Conservation (phyloP, 2,113 vertebrate species). For the Aplodontia rufa region DNA sequence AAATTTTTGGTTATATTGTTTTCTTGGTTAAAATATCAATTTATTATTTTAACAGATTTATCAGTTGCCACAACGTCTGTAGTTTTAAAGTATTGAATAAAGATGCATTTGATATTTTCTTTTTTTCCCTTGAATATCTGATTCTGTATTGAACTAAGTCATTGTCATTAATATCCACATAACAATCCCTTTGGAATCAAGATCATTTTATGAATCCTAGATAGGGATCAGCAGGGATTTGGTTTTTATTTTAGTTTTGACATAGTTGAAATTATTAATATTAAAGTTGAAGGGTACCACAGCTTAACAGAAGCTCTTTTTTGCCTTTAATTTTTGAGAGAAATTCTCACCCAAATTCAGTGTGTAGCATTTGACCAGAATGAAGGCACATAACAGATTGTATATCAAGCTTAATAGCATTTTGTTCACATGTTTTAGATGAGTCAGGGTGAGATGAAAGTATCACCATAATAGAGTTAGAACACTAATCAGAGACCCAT, state of each 20-base stretch:
- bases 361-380: neutral
- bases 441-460: conserved; percentile 44
- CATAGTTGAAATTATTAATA: neutral
- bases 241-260: conserved; percentile 34
- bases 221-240: neutral
- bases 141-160: neutral
- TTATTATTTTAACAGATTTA: conserved; percentile 40
- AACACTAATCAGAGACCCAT: conserved; percentile 68
- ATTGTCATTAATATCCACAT: neutral
- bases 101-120: conserved; percentile 1
- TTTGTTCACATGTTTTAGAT: conserved; percentile 26
- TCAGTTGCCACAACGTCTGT: conserved; percentile 23
- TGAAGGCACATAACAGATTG: neutral
- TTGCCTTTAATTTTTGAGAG: conserved; percentile 38
- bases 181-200: neutral
- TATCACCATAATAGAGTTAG: conserved; percentile 42
- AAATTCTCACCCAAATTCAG: conserved; percentile 3
- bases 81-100: conserved; percentile 63
- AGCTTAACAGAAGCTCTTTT: neutral
- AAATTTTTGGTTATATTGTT: conserved; percentile 15
- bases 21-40: neutral
- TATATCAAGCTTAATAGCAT: neutral
- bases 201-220: neutral
- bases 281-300: neutral
- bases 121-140: conserved; percentile 40